Conservation (phyloP, 2,113 vertebrate genomes). For the Indicator maculatus region DNA sequence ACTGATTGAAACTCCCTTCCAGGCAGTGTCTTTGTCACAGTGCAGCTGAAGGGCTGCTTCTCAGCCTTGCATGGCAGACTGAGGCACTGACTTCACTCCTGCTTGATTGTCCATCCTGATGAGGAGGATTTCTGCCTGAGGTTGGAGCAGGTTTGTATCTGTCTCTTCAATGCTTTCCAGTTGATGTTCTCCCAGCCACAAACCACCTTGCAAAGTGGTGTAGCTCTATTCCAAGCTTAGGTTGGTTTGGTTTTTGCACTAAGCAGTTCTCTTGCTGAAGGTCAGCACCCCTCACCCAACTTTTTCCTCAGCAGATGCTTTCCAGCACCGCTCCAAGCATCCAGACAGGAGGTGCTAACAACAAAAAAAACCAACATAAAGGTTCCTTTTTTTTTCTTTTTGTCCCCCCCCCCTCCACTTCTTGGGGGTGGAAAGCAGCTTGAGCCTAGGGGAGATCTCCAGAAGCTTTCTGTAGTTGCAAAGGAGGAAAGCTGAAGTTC, state of each 20-base stretch:
- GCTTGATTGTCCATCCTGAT: accelerated
- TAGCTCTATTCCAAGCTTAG: neutral
- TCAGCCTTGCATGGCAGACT: neutral
- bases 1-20: neutral
- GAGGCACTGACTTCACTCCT: neutral
- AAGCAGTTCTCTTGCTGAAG: neutral
- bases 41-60: neutral
- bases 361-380: too few species aligned
- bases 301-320: neutral
- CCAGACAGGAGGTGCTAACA: neutral
- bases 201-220: neutral
- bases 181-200: neutral
- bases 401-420: neutral
- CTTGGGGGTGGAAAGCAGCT: neutral
- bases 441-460: neutral
- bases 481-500: constrained; percentile 45
- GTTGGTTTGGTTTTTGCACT: constrained; percentile 6
- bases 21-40: neutral
- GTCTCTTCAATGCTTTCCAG: neutral
- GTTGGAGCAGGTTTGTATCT: neutral
- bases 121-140: neutral
- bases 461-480: constrained; percentile 26
- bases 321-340: neutral
- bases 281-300: neutral
- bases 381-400: neutral